phyloP scores from a whole-genome alignment of 2,888 invertebrate species.

The Lochmaea crataegi region DNA sequence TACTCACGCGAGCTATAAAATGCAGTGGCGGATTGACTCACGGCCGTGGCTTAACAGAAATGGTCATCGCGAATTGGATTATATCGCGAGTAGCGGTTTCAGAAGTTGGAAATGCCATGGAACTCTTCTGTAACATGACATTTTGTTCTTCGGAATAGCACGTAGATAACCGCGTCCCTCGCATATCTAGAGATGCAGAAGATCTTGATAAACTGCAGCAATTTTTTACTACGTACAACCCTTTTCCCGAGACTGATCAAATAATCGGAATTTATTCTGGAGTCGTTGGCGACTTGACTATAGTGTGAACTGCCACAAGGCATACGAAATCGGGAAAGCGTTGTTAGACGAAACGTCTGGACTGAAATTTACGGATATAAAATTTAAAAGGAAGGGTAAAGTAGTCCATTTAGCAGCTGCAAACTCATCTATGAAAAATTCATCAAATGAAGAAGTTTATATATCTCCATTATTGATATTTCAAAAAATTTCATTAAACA shows the following conservation, averaged over 20 bases:
- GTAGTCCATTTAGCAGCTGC: neutral
- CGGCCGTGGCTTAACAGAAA: too few relatives aligned
- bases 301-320: conserved; percentile 5
- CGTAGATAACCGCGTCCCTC: neutral
- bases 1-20: too few relatives aligned
- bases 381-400: neutral
- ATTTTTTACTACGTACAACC: conserved; percentile 19
- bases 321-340: neutral
- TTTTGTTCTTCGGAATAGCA: neutral
- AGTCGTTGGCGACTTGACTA: neutral
- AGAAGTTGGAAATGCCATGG: neutral
- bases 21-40: too few relatives aligned
- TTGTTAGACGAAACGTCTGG: neutral
- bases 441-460: conserved; percentile 7
- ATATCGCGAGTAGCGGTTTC: too few relatives aligned
- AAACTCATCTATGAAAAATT: neutral
- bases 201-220: neutral
- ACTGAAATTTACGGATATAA: neutral
- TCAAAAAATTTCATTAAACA: neutral
- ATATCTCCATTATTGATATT: conserved; percentile 16
- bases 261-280: conserved; percentile 14
- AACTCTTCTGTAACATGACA: neutral
- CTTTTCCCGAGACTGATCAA: conserved; percentile 16
- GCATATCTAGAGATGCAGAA: neutral
- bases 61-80: too few relatives aligned